Evolutionary conservation across 2,888 invertebrate species (phyloP), one percentile per base, ranked within the genome.

Genomic region (Agriopis marginaria): DNA sequence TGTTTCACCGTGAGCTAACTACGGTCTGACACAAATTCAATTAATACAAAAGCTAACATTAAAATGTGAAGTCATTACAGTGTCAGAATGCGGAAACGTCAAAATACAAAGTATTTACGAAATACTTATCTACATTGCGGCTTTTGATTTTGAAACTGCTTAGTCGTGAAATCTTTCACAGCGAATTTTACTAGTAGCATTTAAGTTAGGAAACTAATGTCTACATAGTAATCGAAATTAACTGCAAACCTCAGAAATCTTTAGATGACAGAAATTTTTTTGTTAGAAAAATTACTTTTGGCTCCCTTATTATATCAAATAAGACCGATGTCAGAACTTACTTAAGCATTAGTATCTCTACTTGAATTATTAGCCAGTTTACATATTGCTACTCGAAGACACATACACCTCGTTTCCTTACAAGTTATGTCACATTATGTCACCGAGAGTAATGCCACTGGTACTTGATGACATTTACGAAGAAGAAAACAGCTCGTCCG

Each of bases 401-500:
- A 53, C 58, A 23, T 14, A 53, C 12, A 51, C 63, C 32, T 63
- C 59, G 14, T 62, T 66, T 66, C 69, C 69, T 56, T 44, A 17
- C 60, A 70, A 61, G 79, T 85, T 85, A 82, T 86, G 78, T 83
- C 82, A 82, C 49, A 73, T 88, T 87, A 86, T 87, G 84, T 88
- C 86, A 90, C 77, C 75, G 40, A 56, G 39, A 74, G 71, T 80
- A 45, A n/a, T 58, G 75, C 79, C 83, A 83, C 78, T 77, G 78
- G 79, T 67, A 85, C 86, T 76, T 77, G 88, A 85, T 92, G 89
- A 88, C 89, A 92, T 92, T 92, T 91, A 81, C 82, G 59, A 66
- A 77, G 80, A 80, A 77, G 79, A 81, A 79, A 80, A 76, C 77
- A 68, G 71, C 78, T 79, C 81, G 83, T 82, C 81, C 76, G 73